Evolutionary conservation across 2,888 invertebrate genomes (phyloP), one percentile per base, ranked within the genome.

Genomic region (Melieria crassipennis): DNA sequence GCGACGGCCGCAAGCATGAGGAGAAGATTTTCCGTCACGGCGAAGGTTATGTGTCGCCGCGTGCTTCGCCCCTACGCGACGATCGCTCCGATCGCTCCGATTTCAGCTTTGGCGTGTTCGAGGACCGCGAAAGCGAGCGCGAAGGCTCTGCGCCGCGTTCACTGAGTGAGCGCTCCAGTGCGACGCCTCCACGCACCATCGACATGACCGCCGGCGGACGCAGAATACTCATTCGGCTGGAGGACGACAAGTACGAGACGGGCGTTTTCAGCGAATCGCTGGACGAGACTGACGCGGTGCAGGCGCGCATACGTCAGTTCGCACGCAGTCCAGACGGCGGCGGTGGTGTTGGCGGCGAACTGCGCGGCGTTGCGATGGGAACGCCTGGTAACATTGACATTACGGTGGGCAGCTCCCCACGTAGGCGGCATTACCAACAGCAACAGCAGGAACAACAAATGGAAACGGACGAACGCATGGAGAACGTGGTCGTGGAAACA

Each of bases 71-170:
- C 6, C 77, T 77, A 42, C 74, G 77, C 6, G 79, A 78, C 56
- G 42, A 46, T 10, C 42, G 50, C 42, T 47, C 58, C 6, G 60
- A 65, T 46, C 90, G n/a, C 45, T 90, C 90, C 5, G 10, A 30
- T 82, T 87, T 89, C 75, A 90, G 89, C 75, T 87, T 72, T 84
- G 30, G 84, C 9, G 86, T 87, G 61, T 81, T 80, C 7, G 63
- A 66, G 42, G 9, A 48, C 5, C 47, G 52, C 48, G 66, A 69
- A 16, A 46, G 57, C 30, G 72, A 72, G 45, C 67, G 63, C 30
- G 76, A 75, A 48, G 52, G 78, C 0, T 80, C 79, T 4, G 78
- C 78, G 77, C 81, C 82, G 10, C 81, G 79, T 13, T 81, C 82
- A 9, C 77, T 79, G 45, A 82, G 83, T 30, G 82, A 79, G 45